These are phyloP conservation scores for Coptotermes formosanus DNA, from an alignment of 1,140 invertebrate species.

Conservation along the genomic window DNA sequence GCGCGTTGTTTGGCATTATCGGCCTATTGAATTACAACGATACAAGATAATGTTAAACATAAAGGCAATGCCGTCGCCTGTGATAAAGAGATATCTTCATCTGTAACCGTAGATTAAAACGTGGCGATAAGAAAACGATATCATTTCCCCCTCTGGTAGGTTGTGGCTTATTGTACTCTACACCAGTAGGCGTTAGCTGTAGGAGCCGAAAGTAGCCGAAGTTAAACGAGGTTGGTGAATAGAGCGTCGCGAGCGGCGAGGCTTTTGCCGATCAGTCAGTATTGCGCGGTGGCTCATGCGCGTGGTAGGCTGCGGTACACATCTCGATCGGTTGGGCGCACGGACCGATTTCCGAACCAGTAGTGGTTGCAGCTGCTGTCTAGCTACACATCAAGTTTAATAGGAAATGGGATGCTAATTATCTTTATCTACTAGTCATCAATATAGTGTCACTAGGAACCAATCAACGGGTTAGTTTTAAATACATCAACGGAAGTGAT, in stretches of 20 bases:
- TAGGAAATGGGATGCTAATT: conserved; percentile 2
- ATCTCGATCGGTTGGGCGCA: not conserved
- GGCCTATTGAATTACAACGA: no score
- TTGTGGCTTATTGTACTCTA: conserved; percentile 8
- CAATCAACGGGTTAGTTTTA: not conserved
- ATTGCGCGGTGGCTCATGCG: not conserved
- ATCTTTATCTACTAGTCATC: conserved; percentile 1
- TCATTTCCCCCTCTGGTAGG: conserved; percentile 13
- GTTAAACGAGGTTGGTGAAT: not conserved
- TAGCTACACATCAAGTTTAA: not conserved
- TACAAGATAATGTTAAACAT: no score
- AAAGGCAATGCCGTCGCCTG: no score
- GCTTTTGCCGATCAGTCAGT: not conserved
- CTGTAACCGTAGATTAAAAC: not conserved
- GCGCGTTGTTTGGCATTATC: no score
- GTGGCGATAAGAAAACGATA: not conserved
- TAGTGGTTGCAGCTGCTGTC: not conserved
- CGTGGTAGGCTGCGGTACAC: not conserved
- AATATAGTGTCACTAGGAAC: not conserved
- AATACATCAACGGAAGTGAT: not conserved
- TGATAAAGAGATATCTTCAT: no score
- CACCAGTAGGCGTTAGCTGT: not conserved
- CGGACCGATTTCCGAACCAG: not conserved
- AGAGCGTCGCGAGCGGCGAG: not conserved
- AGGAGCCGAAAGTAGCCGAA: not conserved